Base-by-base conservation (phyloP, 2,113 vertebrate genomes). In the Pluvialis apricaria region DNA sequence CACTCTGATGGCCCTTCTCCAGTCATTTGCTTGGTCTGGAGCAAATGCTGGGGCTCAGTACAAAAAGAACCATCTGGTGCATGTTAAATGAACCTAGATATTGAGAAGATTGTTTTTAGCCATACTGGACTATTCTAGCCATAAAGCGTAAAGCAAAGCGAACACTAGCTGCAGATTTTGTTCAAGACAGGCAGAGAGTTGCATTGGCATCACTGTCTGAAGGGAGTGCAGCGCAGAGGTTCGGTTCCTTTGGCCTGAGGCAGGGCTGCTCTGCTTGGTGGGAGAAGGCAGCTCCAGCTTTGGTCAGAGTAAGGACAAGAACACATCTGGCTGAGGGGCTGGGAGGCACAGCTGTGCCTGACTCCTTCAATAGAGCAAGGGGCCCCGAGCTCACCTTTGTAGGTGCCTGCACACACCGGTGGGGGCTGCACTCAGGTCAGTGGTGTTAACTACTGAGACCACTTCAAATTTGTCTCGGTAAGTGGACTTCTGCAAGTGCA, bases 361-460 rank as follows among this genome's bases (percentile, higher is more conserved):
- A 24, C 20, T 66, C 49, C 52, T 51, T 28, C n/a, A 8, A 1
- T 3, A 55, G 34, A n/a, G 28, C 26, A 55, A 25, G 14, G 7
- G 4, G 3, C 5, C 25, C 54, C 6, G 9, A 55, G n/a, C 49
- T 57, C 60, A 15, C 20, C 34, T 73, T 14, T 29, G 11, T 1
- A 21, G 34, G 26, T 44, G 19, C 19, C 57, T 21, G 22, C 5
- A 0, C 26, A 5, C 0, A 0, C 14, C 1, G 0, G 9, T 4
- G 5, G 5, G 18, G 10, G 19, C 42, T 64, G 26, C 6, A 1
- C 16, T 36, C n/a, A 32, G 3, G 24, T 60, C 68, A 38, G 3
- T 0, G 5, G 15, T 40, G 12, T 49, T 11, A 45, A 57, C 21
- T 3, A 18, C 38, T 0, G 2, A 58, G 12, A 42, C 14, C 0